Base-by-base conservation (phyloP, 2,113 vertebrate species). In the Alethe castanea region DNA sequence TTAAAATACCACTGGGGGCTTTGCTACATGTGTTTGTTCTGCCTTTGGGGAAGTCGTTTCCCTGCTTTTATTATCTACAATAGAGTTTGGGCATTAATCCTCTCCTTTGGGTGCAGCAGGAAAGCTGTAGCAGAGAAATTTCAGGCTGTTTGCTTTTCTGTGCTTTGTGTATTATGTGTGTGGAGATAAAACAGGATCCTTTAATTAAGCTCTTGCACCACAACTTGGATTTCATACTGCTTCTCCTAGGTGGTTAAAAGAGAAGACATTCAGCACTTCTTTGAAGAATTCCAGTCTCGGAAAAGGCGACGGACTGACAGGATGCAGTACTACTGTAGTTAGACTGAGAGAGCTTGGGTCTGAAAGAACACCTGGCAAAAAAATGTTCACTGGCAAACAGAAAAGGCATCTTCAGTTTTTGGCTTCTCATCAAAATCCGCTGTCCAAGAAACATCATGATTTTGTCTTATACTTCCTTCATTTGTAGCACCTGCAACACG, bases 181-280 rank as follows among this genome's bases (percentile, higher is more conserved):
- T 3, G 52, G 64, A 65, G 70, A 18, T 44, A 38, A 28, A 81
- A n/a, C 11, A n/a, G 19, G n/a, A 45, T 82, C 2, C 1, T 59
- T 56, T 50, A 35, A 54, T 11, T 50, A 59, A 80, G 59, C 35
- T 67, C 13, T 20, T 35, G 36, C 48, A 56, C 26, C 33, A 36
- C 48, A 62, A 48, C 14, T 16, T 40, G 52, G 15, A 23, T 81
- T 94, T 92, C 19, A 3, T 71, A 2, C 80, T 73, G 31, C 79
- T 94, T 70, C 54, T 70, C 22, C 28, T 92, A 99, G 99, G 98
- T 98, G 14, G 98, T 99, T 90, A 99, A 99, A 61, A 98, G 98
- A 62, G 99, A 99, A 94, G 99, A 98, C 57, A 98, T 99, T 71
- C 98, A 98, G 86, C 97, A 98, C 81, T 99, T 99, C 97, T 99